phyloP scores from a whole-genome alignment of 2,113 vertebrate genomes.

The Nothocercus julius region DNA sequence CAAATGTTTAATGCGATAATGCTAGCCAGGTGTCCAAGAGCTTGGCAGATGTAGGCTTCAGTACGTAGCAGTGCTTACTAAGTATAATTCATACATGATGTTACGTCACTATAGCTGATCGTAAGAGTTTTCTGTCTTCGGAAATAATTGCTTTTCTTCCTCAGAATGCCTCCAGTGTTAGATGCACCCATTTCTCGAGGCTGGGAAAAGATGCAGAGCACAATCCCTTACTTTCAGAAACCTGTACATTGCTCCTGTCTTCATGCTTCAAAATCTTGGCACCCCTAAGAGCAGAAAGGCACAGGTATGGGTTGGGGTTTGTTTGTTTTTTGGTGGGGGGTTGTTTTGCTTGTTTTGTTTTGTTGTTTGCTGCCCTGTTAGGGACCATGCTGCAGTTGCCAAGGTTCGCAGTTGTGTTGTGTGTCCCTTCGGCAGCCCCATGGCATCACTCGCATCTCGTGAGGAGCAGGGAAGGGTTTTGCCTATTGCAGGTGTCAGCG shows the following conservation, averaged over 20 bases:
- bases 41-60: background rate
- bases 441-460: background rate
- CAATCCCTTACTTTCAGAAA: background rate
- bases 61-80: background rate
- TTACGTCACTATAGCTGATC: background rate
- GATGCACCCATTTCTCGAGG: background rate
- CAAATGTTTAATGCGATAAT: background rate
- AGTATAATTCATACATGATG: background rate
- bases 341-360: background rate
- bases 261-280: background rate
- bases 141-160: background rate
- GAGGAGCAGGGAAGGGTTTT: background rate
- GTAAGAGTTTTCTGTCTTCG: background rate
- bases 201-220: background rate
- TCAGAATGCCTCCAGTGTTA: background rate
- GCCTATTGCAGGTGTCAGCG: background rate
- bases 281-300: background rate
- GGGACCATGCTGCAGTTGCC: background rate
- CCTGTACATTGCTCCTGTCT: fast-evolving
- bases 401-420: fast-evolving
- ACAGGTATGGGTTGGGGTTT: fast-evolving
- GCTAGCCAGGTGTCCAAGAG: background rate
- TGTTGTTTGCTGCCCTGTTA: background rate
- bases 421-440: background rate
- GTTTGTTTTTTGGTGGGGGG: background rate